A percentile compares a stretch with the other conserved stretches of the same genome.
These are phyloP conservation scores for Acropternis orthonyx DNA, from an alignment of 2,797 vertebrate species.

Conservation along the genomic window DNA sequence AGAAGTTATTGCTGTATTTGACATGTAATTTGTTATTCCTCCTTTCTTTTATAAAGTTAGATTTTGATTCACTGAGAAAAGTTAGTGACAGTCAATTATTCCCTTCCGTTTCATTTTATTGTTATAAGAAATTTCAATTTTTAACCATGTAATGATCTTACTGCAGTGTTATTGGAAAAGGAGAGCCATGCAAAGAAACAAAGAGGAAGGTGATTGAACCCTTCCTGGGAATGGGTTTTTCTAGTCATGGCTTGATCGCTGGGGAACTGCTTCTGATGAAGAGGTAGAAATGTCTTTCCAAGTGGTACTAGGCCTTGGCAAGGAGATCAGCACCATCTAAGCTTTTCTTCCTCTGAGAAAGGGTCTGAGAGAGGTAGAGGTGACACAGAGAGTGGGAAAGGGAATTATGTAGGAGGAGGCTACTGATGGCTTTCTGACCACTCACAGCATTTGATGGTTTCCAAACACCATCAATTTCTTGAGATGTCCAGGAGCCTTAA, in stretches of 20 bases:
- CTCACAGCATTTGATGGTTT: background rate
- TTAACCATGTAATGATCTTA: conserved; percentile 5
- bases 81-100: conserved; percentile 24
- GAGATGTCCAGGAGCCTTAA: background rate
- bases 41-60: conserved; percentile 11
- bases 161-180: background rate
- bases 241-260: background rate
- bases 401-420: background rate
- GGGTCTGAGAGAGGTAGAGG: background rate
- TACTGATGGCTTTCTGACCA: background rate
- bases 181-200: background rate
- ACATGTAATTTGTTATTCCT: conserved; percentile 31
- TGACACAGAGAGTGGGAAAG: background rate
- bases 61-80: conserved; percentile 21
- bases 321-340: background rate
- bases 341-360: background rate
- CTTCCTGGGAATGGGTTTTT: background rate
- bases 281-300: background rate
- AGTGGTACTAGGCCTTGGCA: background rate
- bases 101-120: background rate
- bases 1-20: conserved; percentile 2
- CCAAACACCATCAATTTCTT: background rate
- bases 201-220: background rate
- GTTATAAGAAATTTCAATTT: background rate
- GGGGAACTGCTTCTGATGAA: background rate